Base-by-base conservation (phyloP, 2,888 invertebrate genomes). In the Pocota personata region DNA sequence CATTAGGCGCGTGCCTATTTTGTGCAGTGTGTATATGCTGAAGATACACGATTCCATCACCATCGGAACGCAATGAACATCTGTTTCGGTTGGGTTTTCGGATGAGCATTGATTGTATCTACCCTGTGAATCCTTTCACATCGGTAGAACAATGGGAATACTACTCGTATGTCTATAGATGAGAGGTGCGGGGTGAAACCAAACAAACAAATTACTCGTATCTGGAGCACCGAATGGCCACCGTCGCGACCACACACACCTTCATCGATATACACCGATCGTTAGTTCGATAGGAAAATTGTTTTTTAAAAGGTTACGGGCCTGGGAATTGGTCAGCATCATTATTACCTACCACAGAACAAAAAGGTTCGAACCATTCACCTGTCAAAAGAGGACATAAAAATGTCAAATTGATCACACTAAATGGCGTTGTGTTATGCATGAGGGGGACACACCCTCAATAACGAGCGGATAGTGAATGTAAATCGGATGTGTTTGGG, bases 191-290 rank as follows among this genome's bases (percentile, higher is more conserved):
- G 50, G 58, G 48, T 30, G 24, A 55, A 71, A 24, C 35, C 8
- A 32, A 52, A 69, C 82, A 69, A 66, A 82, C 83, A 83, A 83
- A 78, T 83, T 83, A n/a, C n/a, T n/a, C n/a, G n/a, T n/a, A 83
- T 79, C 79, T 79, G 67, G 78, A 83, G 78, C 83, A 83, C 12
- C 16, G 83, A 79, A 79, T 52, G 83, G 78, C 78, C 83, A 83
- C 83, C 37, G 78, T 50, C 77, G 40, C 77, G 82, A 82, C 82
- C 82, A 82, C 82, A 82, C 82, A 82, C 82, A 82, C 82, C 77
- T 76, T 62, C 64, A 46, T 32, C 14, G 27, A 35, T n/a, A 50
- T 37, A 73, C 50, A 62, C 57, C 72, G 80, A 80, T 80, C 60
- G 80, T 75, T 52, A 2, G 37, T 10, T 3, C 46, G 82, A 82